A percentile compares a stretch with the other conserved stretches of the same genome.
Evolutionary conservation across 2,113 vertebrate genomes (phyloP).

Genomic region (Cebidichthys violaceus): DNA sequence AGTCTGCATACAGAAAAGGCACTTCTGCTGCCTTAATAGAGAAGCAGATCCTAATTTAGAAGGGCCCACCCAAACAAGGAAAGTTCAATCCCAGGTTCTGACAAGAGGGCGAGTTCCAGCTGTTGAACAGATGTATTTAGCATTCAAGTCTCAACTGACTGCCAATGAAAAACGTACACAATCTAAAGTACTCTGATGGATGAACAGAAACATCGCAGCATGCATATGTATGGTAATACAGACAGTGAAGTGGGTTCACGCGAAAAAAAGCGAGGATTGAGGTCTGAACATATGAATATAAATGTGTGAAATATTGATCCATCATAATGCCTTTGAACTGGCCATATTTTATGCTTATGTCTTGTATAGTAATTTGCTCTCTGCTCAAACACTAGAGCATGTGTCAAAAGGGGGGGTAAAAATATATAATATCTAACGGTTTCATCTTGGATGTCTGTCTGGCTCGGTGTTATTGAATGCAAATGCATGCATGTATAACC

Average conservation of each 20-base stretch:
- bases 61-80: conserved; percentile 41
- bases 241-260: conserved; percentile 49
- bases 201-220: conserved; percentile 40
- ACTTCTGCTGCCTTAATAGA: conserved; percentile 48
- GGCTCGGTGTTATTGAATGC: conserved; percentile 74
- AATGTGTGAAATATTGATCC: conserved; percentile 82
- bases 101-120: conserved; percentile 47
- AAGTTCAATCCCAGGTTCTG: conserved; percentile 48
- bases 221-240: conserved; percentile 64
- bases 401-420: conserved; percentile 63
- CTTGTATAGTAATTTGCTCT: conserved; percentile 71
- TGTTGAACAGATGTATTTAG: conserved; percentile 46
- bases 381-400: conserved; percentile 59
- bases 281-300: conserved; percentile 77
- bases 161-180: conserved; percentile 45
- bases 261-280: conserved; percentile 50
- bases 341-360: conserved; percentile 63
- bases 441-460: conserved; percentile 62
- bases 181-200: conserved; percentile 56
- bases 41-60: conserved; percentile 40
- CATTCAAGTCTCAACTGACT: conserved; percentile 52
- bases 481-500: conserved; percentile 87
- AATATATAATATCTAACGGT: conserved; percentile 44
- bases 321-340: conserved; percentile 63
- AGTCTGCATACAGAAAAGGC: conserved; percentile 58